Percentiles rank a stretch among this genome's conserved stretches.
Evolutionary conservation across 2,888 invertebrate genomes (phyloP).

Genomic region (Minunthozetes semirufus): DNA sequence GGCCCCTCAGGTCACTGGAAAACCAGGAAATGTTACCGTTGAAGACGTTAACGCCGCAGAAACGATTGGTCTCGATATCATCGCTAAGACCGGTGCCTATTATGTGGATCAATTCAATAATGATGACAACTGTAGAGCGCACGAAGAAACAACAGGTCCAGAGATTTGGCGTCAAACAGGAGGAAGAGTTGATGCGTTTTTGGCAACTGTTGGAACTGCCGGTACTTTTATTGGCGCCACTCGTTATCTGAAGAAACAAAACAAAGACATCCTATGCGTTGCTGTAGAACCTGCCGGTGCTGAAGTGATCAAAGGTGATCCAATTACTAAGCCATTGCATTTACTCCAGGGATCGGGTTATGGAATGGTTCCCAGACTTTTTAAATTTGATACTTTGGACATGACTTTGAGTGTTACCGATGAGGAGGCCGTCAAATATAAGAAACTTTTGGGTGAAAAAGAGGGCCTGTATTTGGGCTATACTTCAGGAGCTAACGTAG

Average conservation of each 20-base stretch:
- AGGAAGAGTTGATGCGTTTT: slow-evolving; percentile 45
- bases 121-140: slow-evolving; percentile 44
- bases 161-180: slow-evolving; percentile 46
- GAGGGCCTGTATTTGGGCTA: slow-evolving; percentile 37
- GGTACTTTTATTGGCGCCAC: slow-evolving; percentile 36
- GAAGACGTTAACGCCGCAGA: slow-evolving; percentile 36
- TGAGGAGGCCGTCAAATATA: slow-evolving; percentile 35
- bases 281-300: slow-evolving; percentile 38
- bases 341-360: slow-evolving; percentile 37
- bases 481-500: slow-evolving; percentile 37
- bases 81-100: slow-evolving; percentile 25
- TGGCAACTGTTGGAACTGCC: slow-evolving; percentile 45
- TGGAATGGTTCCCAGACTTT: slow-evolving; percentile 35
- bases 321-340: slow-evolving; percentile 37
- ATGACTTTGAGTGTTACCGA: slow-evolving; percentile 34
- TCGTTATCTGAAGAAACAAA: slow-evolving; percentile 36
- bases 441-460: slow-evolving; percentile 33
- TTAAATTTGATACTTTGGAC: slow-evolving; percentile 30
- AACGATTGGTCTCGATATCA: background rate
- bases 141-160: slow-evolving; percentile 46
- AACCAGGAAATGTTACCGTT: slow-evolving; percentile 36
- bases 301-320: slow-evolving; percentile 33
- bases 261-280: slow-evolving; percentile 32
- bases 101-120: slow-evolving; percentile 37
- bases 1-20: slow-evolving; percentile 44